A percentile compares a stretch with the other conserved stretches of the same genome.
These are phyloP conservation scores for Sylvietta virens DNA, from an alignment of 2,113 vertebrate species.

Conservation along the genomic window DNA sequence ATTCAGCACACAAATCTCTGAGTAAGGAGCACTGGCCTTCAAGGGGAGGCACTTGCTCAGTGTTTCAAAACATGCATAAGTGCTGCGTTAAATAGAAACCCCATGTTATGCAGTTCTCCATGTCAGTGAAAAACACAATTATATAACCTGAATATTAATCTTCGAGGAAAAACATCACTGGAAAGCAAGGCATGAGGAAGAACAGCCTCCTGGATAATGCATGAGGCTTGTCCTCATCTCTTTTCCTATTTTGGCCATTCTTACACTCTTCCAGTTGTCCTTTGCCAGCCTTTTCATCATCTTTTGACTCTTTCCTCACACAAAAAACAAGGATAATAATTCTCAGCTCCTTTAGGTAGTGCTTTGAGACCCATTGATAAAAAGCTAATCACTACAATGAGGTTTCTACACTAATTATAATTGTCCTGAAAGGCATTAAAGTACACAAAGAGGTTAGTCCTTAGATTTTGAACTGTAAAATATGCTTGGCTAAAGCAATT, in stretches of 20 bases:
- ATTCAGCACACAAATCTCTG: not conserved
- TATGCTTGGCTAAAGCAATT: not conserved
- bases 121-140: not conserved
- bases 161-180: not conserved
- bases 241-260: not conserved
- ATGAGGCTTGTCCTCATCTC: not conserved
- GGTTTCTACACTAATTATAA: not conserved
- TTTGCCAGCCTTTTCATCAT: not conserved
- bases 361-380: not conserved
- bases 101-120: not conserved
- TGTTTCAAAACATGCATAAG: not conserved
- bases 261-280: not conserved
- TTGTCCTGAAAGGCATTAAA: not conserved
- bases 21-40: not conserved
- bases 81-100: not conserved
- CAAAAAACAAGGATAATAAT: not conserved
- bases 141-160: not conserved
- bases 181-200: not conserved
- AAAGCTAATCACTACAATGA: not conserved
- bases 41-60: not conserved
- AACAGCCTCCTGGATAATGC: not conserved
- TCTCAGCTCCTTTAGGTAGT: not conserved
- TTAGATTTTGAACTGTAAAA: not conserved
- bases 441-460: not conserved
- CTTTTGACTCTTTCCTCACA: not conserved